Base-by-base conservation (phyloP, 2,888 invertebrate genomes). In the Lasioglossum zephyrum region DNA sequence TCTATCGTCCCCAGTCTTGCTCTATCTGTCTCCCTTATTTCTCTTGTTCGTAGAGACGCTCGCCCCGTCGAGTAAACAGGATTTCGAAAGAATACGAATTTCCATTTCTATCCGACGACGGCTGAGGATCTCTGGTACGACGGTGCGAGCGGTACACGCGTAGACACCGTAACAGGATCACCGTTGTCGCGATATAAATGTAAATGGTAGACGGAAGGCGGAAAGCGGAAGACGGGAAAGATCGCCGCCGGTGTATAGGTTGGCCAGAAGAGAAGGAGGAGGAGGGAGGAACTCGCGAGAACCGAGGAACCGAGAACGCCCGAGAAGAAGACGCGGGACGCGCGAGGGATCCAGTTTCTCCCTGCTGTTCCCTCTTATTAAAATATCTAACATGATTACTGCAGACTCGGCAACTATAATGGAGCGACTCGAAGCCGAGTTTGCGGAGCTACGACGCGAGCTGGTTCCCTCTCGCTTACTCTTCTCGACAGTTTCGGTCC, bases 371-470 rank as follows among this genome's bases (percentile, higher is more conserved):
- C 89, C 92, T 93, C 93, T 94, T 94, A 94, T 94, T 94, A 94
- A 94, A 94, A 94, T 93, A 94, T 93, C 94, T 93, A 94, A 94
- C 93, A 90, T 92, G 93, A 94, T 94, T 94, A 94, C 93, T 89
- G 91, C 91, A 91, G 92, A 94, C 92, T 93, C 93, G 92, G 92
- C 91, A 93, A 94, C 94, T 94, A 93, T 92, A 93, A 93, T 93
- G 90, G 93, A 93, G 91, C 92, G 91, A 92, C 91, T 93, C 86
- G 81, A 79, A 88, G 83, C 84, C 84, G 90, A 93, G 92, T 92
- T 93, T 87, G 86, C 87, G 78, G 81, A 88, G 87, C 84, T 78
- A 86, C 80, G 79, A 18, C 66, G 77, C 77, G 82, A 85, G 77
- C 70, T 80, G 81, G 22, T 78, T 81, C 73, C 82, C 86, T 81